A percentile compares a stretch with the other conserved stretches of the same genome.
Evolutionary conservation across 2,888 invertebrate species (phyloP).

Genomic region (Mythimna ferrago): DNA sequence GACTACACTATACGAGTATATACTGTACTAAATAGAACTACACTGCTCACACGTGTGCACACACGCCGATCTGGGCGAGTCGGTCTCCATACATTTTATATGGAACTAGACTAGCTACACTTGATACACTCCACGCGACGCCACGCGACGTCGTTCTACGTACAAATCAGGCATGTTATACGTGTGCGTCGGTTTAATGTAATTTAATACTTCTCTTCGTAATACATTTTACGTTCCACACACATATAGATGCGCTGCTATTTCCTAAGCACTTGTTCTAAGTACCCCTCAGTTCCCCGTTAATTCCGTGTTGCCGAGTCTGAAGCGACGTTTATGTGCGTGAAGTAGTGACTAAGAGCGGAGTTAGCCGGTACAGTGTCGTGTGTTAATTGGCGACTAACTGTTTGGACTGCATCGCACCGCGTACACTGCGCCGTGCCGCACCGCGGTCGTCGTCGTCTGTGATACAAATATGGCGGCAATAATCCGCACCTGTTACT

Average conservation of each 20-base stretch:
- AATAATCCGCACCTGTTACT: not conserved
- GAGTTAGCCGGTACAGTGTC: not conserved
- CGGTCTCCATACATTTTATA: too few species aligned
- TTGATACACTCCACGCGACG: too few species aligned
- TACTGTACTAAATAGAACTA: too few species aligned
- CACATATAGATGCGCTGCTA: not conserved
- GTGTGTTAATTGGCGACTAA: conserved; percentile 23
- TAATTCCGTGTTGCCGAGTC: not conserved
- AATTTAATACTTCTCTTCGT: not conserved
- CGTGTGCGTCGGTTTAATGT: too few species aligned
- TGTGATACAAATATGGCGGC: not conserved
- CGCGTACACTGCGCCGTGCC: not conserved
- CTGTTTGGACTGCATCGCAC: conserved; percentile 4
- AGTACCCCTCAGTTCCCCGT: not conserved
- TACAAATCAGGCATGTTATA: too few species aligned
- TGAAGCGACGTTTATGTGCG: not conserved
- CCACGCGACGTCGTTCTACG: too few species aligned
- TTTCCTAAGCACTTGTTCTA: not conserved
- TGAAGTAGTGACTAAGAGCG: not conserved
- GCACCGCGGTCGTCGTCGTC: not conserved
- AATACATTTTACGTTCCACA: not conserved
- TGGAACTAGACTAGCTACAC: too few species aligned
- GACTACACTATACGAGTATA: not conserved
- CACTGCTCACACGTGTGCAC: too few species aligned
- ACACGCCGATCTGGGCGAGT: too few species aligned